These are phyloP conservation scores for Lutjanus erythropterus DNA, from an alignment of 2,113 vertebrate species.

Conservation along the genomic window DNA sequence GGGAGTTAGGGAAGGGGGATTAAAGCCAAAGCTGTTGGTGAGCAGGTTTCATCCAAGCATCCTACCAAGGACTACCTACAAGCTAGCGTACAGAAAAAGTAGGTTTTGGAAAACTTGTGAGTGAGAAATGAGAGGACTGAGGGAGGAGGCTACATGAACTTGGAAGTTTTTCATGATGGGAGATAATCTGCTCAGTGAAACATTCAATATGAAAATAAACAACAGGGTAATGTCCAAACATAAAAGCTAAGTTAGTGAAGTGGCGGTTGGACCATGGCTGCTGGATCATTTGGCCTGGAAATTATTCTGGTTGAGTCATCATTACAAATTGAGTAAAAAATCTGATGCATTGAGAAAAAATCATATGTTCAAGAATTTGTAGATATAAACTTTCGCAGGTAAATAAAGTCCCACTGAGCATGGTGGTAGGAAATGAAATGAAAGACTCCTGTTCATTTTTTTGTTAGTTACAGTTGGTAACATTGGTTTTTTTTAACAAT, in stretches of 20 bases:
- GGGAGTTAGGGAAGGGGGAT: constrained; percentile 58
- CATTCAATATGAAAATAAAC: neutral
- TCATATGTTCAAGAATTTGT: no score
- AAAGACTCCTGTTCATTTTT: neutral
- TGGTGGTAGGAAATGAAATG: no score
- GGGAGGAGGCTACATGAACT: no score
- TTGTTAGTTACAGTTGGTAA: no score
- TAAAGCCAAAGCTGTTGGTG: constrained; percentile 66
- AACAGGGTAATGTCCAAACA: neutral
- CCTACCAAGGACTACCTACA: neutral
- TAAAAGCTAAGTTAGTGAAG: neutral
- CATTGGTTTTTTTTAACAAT: neutral
- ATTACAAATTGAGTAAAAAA: neutral
- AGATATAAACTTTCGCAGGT: no score
- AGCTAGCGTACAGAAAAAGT: neutral
- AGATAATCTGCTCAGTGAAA: neutral
- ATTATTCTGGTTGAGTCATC: neutral
- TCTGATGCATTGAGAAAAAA: no score
- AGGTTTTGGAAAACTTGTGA: neutral
- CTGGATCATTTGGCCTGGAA: no score
- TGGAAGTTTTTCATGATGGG: neutral
- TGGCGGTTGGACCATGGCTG: neutral
- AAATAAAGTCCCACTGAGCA: no score
- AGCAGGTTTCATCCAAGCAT: constrained; percentile 49
- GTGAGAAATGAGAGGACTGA: neutral